Evolutionary conservation across 1,140 invertebrate genomes (phyloP).

Genomic region (Pentalonia nigronervosa): DNA sequence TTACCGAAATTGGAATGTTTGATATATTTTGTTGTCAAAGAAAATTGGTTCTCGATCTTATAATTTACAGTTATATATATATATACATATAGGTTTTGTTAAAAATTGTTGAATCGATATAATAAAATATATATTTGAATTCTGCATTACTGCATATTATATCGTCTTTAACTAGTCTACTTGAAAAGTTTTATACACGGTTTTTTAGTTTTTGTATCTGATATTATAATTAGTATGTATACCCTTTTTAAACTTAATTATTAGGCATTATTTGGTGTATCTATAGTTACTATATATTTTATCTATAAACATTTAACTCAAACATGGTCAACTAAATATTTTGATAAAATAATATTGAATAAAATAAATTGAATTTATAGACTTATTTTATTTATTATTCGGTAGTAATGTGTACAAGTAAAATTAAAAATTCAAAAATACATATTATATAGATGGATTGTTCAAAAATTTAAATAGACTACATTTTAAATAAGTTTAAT

Average conservation of each 20-base stretch:
- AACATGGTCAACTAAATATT: background rate
- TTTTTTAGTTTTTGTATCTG: background rate
- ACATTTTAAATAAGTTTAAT: background rate
- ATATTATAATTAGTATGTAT: background rate
- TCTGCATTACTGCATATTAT: background rate
- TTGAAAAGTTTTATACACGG: background rate
- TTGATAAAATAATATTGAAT: background rate
- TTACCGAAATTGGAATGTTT: background rate
- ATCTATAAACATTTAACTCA: background rate
- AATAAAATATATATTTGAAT: background rate
- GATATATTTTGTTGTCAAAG: background rate
- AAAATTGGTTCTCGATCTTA: background rate
- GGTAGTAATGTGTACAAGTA: background rate
- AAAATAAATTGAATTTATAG: background rate
- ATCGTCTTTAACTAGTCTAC: background rate
- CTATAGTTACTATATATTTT: background rate
- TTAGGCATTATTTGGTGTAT: no score
- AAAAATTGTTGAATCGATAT: background rate
- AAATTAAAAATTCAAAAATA: background rate
- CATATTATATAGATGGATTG: no score
- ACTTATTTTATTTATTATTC: no score
- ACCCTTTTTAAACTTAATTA: background rate
- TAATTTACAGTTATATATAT: no score
- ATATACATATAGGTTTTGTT: background rate
- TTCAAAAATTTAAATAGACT: no score